A percentile compares a stretch with the other conserved stretches of the same genome.
phyloP scores from a whole-genome alignment of 37 sponge, comb jelly and placozoan species.

The Beroe ovata region DNA sequence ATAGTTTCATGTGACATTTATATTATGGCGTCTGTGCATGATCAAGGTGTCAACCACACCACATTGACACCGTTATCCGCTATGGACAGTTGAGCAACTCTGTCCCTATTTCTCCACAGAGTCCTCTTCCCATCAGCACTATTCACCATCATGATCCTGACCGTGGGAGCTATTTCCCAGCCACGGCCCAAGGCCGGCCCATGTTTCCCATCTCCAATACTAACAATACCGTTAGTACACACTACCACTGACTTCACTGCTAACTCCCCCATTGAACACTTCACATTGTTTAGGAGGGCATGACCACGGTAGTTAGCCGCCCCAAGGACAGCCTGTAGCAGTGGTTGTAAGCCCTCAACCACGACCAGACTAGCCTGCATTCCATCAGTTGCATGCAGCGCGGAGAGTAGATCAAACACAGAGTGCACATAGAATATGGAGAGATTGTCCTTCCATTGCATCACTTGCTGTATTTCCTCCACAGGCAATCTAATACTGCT shows the following conservation, averaged over 20 bases:
- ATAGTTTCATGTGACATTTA: too few species aligned
- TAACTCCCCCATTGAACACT: background rate
- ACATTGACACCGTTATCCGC: background rate
- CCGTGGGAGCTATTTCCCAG: slow-evolving; percentile 19
- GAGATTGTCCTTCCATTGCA: background rate
- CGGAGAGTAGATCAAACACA: background rate
- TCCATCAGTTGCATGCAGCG: background rate
- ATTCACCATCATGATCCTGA: slow-evolving; percentile 24
- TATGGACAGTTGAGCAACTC: background rate
- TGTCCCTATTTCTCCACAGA: slow-evolving; percentile 43
- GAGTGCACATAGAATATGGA: slow-evolving; percentile 16
- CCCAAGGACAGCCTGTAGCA: slow-evolving; percentile 14
- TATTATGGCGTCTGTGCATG: too few species aligned
- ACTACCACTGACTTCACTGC: slow-evolving; percentile 4
- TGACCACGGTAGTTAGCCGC: slow-evolving; percentile 19
- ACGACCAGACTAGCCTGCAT: background rate
- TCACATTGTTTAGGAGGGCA: slow-evolving; percentile 30
- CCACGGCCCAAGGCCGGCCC: slow-evolving; percentile 26
- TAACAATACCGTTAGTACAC: slow-evolving; percentile 39
- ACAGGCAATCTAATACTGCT: background rate
- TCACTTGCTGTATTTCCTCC: background rate
- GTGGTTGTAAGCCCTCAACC: slow-evolving; percentile 28
- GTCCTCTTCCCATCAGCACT: background rate
- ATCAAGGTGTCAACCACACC: too few species aligned
- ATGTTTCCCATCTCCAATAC: slow-evolving; percentile 44